phyloP scores from a whole-genome alignment of 2,888 invertebrate genomes.

The Acrocyrtus sp. region DNA sequence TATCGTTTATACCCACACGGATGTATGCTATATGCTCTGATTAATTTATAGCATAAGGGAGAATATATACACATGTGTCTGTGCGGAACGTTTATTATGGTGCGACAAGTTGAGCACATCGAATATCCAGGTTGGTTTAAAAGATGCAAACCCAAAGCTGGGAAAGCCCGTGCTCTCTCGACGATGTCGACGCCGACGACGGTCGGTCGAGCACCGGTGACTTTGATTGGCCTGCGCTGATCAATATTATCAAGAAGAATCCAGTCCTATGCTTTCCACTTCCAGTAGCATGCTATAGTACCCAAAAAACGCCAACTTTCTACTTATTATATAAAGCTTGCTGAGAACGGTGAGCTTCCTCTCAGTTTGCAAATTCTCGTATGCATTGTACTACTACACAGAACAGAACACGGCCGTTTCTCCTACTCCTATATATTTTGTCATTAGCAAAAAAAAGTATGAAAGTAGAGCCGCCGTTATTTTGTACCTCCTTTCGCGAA shows the following conservation, averaged over 20 bases:
- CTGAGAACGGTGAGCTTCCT: not conserved
- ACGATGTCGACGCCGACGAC: conserved; percentile 37
- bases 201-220: conserved; percentile 49
- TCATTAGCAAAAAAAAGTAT: not conserved
- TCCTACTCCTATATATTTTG: not conserved
- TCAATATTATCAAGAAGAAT: conserved; percentile 57
- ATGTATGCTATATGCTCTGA: too few relatives aligned
- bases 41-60: too few relatives aligned
- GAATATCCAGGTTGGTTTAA: conserved; percentile 15
- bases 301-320: too few relatives aligned
- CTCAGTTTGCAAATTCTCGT: conserved; percentile 2
- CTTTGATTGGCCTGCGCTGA: conserved; percentile 62
- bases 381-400: not conserved
- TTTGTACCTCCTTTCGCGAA: too few relatives aligned
- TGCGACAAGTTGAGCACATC: too few relatives aligned
- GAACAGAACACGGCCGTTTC: not conserved
- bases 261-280: not conserved
- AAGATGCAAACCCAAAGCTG: too few relatives aligned
- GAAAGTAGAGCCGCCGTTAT: too few relatives aligned
- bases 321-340: too few relatives aligned
- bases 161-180: conserved; percentile 45
- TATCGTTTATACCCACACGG: too few relatives aligned
- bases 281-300: not conserved
- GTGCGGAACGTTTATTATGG: too few relatives aligned
- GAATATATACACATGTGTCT: too few relatives aligned